Evolutionary conservation across 2,888 invertebrate genomes (phyloP).

Genomic region (Lacanobia oleracea): DNA sequence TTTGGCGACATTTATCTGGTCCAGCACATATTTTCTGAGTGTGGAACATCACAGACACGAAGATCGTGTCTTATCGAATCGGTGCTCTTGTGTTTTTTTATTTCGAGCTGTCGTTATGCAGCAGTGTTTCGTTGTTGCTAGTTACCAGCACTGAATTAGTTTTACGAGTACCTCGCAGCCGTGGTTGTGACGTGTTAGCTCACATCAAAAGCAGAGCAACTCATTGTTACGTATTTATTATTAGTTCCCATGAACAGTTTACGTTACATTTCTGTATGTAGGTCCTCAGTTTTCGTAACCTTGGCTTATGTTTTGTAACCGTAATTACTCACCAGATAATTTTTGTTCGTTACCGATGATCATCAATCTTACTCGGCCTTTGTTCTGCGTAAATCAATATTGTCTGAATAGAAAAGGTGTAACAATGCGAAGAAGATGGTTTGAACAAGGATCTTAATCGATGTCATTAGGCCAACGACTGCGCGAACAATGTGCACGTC

Average conservation of each 20-base stretch:
- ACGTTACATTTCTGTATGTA: conserved; percentile 79
- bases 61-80: conserved; percentile 35
- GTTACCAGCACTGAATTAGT: conserved; percentile 81
- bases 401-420: conserved; percentile 65
- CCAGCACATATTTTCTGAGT: conserved; percentile 61
- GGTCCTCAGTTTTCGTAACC: conserved; percentile 82
- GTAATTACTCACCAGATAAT: conserved; percentile 71
- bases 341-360: conserved; percentile 62
- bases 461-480: conserved; percentile 83
- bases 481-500: conserved; percentile 78
- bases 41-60: conserved; percentile 27
- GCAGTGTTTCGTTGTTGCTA: conserved; percentile 43
- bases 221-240: conserved; percentile 89
- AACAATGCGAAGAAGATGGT: conserved; percentile 60
- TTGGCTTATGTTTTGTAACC: conserved; percentile 77
- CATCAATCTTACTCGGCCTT: conserved; percentile 65
- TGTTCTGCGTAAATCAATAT: conserved; percentile 69
- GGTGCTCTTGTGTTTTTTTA: conserved; percentile 44
- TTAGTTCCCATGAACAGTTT: conserved; percentile 83
- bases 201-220: conserved; percentile 82
- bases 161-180: conserved; percentile 85
- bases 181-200: conserved; percentile 82
- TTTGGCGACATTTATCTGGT: conserved; percentile 60
- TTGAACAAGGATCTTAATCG: conserved; percentile 78
- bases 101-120: conserved; percentile 54